phyloP scores from a whole-genome alignment of 2,888 invertebrate genomes.

The Nomada fabriciana region DNA sequence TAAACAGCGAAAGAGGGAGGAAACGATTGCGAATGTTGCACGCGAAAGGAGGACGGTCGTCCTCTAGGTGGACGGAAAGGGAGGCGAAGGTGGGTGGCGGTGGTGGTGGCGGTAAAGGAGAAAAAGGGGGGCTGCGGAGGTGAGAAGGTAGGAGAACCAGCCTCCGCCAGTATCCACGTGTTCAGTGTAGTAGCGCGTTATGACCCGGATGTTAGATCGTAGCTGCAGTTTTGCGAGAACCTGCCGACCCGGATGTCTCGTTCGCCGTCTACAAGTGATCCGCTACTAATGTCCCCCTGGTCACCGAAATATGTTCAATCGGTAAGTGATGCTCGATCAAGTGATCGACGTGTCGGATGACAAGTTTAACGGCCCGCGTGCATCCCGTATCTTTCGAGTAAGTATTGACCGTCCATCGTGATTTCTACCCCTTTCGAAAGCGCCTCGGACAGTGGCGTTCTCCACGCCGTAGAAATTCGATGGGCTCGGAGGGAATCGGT shows the following conservation, averaged over 20 bases:
- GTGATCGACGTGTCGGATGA: neutral
- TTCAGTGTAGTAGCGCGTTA: constrained; percentile 84
- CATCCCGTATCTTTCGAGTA: constrained; percentile 10
- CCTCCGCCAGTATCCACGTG: constrained; percentile 83
- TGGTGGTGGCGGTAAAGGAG: constrained; percentile 66
- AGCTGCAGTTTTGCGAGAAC: constrained; percentile 84
- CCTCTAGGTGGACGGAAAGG: constrained; percentile 56
- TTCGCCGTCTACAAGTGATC: constrained; percentile 75
- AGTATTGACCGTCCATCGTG: constrained; percentile 32
- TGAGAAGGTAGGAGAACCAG: constrained; percentile 79
- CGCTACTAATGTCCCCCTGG: constrained; percentile 82
- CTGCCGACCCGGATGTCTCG: constrained; percentile 83
- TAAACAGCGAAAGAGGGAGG: constrained; percentile 56
- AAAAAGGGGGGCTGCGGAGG: constrained; percentile 71
- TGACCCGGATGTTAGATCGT: constrained; percentile 85
- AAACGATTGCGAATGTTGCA: constrained; percentile 11
- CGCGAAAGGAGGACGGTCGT: constrained; percentile 31
- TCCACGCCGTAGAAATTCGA: neutral
- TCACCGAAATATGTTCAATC: constrained; percentile 84
- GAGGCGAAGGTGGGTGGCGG: constrained; percentile 63
- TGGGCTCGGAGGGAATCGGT: neutral
- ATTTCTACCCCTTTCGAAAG: constrained; percentile 49
- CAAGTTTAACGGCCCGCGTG: neutral
- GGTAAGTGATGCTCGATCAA: constrained; percentile 78
- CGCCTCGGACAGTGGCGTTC: constrained; percentile 2